A percentile compares a stretch with the other conserved stretches of the same genome.
Conservation (phyloP, 2,888 invertebrate genomes). For the Megamerina dolium region DNA sequence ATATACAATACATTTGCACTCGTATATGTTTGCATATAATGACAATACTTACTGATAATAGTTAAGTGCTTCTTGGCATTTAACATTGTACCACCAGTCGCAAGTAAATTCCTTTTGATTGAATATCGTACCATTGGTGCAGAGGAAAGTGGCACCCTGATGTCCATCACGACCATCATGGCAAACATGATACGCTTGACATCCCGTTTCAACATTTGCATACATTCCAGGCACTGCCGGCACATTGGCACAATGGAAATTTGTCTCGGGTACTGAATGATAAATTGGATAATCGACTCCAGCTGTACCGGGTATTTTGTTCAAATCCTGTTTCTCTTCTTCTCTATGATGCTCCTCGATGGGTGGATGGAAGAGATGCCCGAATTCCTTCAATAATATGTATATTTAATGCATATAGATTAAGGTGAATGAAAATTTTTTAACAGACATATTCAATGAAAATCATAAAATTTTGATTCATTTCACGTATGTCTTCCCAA, state of each 20-base stretch:
- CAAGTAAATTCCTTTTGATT: constrained; percentile 81
- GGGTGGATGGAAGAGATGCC: constrained; percentile 41
- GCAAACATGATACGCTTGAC: constrained; percentile 85
- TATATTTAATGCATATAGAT: no score
- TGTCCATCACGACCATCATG: constrained; percentile 81
- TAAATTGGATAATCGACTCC: constrained; percentile 79
- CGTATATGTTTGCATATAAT: no score
- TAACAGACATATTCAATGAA: no score
- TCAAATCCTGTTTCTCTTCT: constrained; percentile 60
- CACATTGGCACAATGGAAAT: constrained; percentile 72
- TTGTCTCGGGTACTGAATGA: constrained; percentile 70
- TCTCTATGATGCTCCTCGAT: constrained; percentile 28
- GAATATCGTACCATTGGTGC: constrained; percentile 81
- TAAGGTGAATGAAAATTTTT: no score
- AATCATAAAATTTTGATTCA: no score
- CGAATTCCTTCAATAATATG: constrained; percentile 33
- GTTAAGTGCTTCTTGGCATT: constrained; percentile 67
- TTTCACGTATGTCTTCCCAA: no score
- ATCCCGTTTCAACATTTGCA: constrained; percentile 83
- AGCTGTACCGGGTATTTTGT: constrained; percentile 72
- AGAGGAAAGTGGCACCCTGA: constrained; percentile 76
- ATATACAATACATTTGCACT: no score
- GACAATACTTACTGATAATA: constrained; percentile 62
- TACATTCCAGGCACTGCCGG: constrained; percentile 82
- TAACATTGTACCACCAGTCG: constrained; percentile 90